Evolutionary conservation across 2,113 vertebrate genomes (phyloP), one percentile per base, ranked within the genome.

Genomic region (Typhlomys cinereus): DNA sequence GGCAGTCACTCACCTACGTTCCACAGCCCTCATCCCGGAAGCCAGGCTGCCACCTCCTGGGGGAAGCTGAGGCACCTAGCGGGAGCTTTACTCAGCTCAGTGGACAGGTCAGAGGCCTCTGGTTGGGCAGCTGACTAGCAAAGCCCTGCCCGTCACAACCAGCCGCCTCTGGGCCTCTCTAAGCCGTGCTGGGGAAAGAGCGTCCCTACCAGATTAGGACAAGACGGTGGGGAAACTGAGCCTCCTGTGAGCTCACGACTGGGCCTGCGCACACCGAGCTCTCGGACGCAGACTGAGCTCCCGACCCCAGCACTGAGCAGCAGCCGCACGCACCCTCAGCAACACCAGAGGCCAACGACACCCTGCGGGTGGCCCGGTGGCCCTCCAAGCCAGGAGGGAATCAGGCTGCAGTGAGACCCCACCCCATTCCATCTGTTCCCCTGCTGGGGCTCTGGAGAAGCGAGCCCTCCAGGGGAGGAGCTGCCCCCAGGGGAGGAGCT

Each of bases 221-320:
- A 0, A 7, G 2, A 39, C 0, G 1, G 0, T 31, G 39, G 31
- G 11, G 12, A 23, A 31, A 41, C 27, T 20, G 5, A 85, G 73
- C 39, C 54, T 2, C 44, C 31, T 0, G 9, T 13, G 52, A 39
- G 69, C 0, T 17, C 36, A 44, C 15, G 61, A 20, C 78, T 17
- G 36, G 54, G 52, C 39, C 39, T n/a, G 23, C 20, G 20, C 44
- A 48, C 46, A 7, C 39, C 27, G 6, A 1, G 17, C 78, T 59
- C 52, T 39, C 50, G 21, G 15, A 27, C 36, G 23, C n/a, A n/a
- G n/a, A 1, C n/a, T 2, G 0, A 34, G 39, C 57, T 21, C 21
- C 2, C 0, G 31, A 7, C 36, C 31, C 46, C 46, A 34, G 78
- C 0, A 27, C 62, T 5, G 34, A 57, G 34, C 18, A 0, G 36